These are phyloP conservation scores for Fulica atra DNA, from an alignment of 2,113 vertebrate genomes.

Conservation along the genomic window DNA sequence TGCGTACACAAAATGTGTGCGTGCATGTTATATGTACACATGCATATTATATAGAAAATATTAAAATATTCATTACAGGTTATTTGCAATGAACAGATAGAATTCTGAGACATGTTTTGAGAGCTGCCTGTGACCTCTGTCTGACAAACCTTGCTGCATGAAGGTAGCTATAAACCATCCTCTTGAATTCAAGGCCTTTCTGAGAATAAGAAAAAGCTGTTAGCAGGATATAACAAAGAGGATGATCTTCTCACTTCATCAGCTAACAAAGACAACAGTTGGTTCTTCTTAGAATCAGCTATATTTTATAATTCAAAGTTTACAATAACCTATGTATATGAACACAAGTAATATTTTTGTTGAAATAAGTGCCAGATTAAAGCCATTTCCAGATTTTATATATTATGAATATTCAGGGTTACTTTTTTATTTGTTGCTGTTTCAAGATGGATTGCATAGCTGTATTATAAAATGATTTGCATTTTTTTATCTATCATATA, in stretches of 20 bases:
- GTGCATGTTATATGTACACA: not conserved
- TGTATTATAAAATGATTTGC: not conserved
- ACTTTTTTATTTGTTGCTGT: not conserved
- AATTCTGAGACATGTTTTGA: fast-evolving
- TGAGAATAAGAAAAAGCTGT: not conserved
- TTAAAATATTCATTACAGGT: not conserved
- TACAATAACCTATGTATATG: not conserved
- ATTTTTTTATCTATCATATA: not conserved
- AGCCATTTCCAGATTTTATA: not conserved
- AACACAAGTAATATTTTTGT: not conserved
- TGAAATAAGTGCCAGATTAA: not conserved
- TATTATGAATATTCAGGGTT: not conserved
- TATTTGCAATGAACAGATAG: not conserved
- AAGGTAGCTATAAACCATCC: not conserved
- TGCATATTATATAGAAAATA: not conserved
- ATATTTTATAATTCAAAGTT: not conserved
- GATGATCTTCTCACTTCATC: not conserved
- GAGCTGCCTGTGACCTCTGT: not conserved
- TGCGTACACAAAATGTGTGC: not conserved
- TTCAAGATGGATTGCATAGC: not conserved
- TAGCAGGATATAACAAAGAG: not conserved
- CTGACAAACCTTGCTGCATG: not conserved
- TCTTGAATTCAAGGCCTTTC: not conserved
- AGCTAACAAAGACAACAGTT: not conserved
- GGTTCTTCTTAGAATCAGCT: fast-evolving